Evolutionary conservation across 2,113 vertebrate species (phyloP).

Genomic region (Colius striatus): DNA sequence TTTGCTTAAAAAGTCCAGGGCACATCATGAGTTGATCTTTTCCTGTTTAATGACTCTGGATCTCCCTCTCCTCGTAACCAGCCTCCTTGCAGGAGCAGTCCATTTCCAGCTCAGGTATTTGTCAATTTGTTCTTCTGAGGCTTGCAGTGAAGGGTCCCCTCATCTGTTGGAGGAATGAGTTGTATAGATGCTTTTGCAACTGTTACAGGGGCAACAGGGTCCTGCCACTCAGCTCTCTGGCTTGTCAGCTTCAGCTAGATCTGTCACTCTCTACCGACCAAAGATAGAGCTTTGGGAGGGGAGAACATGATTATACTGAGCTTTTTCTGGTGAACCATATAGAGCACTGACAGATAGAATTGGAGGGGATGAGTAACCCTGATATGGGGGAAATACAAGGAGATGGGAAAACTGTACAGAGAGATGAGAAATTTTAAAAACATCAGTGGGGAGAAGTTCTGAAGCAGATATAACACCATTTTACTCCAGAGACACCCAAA

Average conservation of each 20-base stretch:
- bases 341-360: neutral
- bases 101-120: constrained; percentile 1
- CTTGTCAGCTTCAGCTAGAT: accelerated
- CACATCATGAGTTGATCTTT: neutral
- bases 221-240: neutral
- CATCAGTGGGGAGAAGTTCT: neutral
- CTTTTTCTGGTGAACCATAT: neutral
- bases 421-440: neutral
- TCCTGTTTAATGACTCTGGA: constrained; percentile 50
- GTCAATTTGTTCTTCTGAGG: neutral
- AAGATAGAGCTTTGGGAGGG: neutral
- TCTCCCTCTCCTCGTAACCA: constrained; percentile 10
- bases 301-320: neutral
- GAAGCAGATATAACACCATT: neutral
- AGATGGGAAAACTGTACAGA: neutral
- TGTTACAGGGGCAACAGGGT: neutral
- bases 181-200: neutral
- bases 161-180: neutral
- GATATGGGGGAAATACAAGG: neutral
- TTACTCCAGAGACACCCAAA: neutral
- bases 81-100: neutral
- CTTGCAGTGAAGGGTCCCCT: neutral
- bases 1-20: constrained; percentile 7
- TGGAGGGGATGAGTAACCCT: neutral
- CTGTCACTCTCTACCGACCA: neutral